Base-by-base conservation (phyloP, 2,797 vertebrate species). In the Myripristis murdjan region DNA sequence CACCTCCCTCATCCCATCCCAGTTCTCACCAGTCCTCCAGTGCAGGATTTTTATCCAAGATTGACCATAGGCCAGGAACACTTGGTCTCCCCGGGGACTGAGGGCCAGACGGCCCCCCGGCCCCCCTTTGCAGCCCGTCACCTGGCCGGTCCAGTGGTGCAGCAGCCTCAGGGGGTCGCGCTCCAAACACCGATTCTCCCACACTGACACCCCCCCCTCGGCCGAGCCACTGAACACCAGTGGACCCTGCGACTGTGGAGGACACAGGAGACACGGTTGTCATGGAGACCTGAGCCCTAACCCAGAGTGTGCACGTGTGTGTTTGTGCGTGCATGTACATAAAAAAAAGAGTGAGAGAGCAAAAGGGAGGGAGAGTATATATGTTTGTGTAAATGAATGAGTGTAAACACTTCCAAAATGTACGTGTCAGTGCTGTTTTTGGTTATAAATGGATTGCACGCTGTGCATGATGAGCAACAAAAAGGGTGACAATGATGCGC, bases 211-310 rank as follows among this genome's bases (percentile, higher is more conserved):
- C 15, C 87, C 90, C 24, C 95, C 95, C 10, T 95, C 94, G 0
- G 85, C 85, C 0, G 95, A 95, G 71, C 93, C 91, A 6, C 93
- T 94, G 86, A 95, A 96, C 87, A 95, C 89, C 89, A 95, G 88
- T 44, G 95, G 95, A 91, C 95, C 95, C 82, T 95, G 95, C 77
- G 93, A 87, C 95, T 95, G 84, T 2, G 63, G 85, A 81, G 78
- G 73, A 81, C 79, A 90, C 47, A 37, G 72, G 73, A 84, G 87
- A 85, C 82, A 82, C 0, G 14, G 88, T 93, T 92, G 92, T 93
- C 89, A 95, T 93, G 91, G 91, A 83, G 91, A 94, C 88, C 56
- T 51, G 26, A 81, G 84, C 83, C 79, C 75, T 84, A 61, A 80
- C 44, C 70, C 79, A 56, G 56, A 73, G n/a, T 66, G 67, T 77